These are phyloP conservation scores for Pollenia amentaria DNA, from an alignment of 2,888 invertebrate genomes.

Conservation along the genomic window DNA sequence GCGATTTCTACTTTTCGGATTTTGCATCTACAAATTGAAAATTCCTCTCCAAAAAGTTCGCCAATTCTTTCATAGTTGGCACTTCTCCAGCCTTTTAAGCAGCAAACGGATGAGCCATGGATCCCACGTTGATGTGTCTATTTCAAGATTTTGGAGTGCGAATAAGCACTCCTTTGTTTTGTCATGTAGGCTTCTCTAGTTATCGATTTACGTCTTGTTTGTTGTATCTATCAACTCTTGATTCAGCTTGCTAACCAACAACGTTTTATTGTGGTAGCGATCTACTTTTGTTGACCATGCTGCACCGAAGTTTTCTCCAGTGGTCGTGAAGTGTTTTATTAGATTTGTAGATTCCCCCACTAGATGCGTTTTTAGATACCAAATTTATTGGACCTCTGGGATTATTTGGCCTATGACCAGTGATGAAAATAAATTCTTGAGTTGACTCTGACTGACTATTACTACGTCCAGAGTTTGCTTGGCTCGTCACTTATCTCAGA, in stretches of 20 bases:
- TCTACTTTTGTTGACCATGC: not conserved
- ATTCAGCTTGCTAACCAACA: not conserved
- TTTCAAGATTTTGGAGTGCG: not conserved
- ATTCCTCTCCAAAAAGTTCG: not conserved
- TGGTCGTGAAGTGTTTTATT: slow-evolving; percentile 6
- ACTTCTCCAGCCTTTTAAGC: not conserved
- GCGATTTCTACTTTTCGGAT: not conserved
- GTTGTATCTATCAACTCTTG: not conserved
- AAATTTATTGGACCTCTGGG: not conserved
- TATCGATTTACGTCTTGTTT: not conserved
- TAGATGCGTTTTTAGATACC: slow-evolving; percentile 10
- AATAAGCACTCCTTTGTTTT: not conserved
- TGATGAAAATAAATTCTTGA: slow-evolving; percentile 3
- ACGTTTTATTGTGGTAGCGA: slow-evolving; percentile 4
- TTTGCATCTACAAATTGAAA: not conserved
- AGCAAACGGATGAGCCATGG: not conserved
- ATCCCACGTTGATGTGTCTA: not conserved
- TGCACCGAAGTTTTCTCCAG: slow-evolving; percentile 4
- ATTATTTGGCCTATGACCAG: not conserved
- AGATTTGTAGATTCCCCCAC: slow-evolving; percentile 9
- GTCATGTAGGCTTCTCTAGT: not conserved
- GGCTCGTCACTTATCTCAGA: not conserved
- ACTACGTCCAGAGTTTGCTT: not conserved
- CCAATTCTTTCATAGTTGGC: not conserved
- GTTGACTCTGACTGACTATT: not conserved